Evolutionary conservation across 2,113 vertebrate genomes (phyloP).

Genomic region (Bubo scandiacus): DNA sequence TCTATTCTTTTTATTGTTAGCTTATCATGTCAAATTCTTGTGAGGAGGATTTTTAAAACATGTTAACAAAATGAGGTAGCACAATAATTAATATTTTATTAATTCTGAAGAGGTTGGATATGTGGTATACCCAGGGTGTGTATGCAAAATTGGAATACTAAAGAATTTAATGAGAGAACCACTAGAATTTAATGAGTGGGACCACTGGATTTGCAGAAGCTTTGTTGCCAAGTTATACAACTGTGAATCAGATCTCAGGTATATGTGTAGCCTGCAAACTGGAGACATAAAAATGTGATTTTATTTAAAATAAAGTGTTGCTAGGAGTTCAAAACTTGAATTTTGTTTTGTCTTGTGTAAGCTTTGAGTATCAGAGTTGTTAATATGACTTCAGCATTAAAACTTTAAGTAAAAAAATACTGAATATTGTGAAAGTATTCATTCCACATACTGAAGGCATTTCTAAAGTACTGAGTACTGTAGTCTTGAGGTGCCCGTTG

Average conservation of each 20-base stretch:
- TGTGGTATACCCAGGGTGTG: not conserved
- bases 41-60: not conserved
- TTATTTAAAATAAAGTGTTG: not conserved
- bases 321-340: not conserved
- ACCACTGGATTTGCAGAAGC: not conserved
- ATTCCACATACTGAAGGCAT: not conserved
- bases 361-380: not conserved
- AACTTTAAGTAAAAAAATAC: not conserved
- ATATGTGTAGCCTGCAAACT: not conserved
- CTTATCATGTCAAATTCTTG: not conserved
- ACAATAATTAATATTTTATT: not conserved
- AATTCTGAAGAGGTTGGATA: not conserved
- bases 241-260: not conserved
- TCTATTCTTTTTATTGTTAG: not conserved
- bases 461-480: not conserved
- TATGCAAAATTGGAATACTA: not conserved
- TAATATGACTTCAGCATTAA: not conserved
- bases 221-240: not conserved
- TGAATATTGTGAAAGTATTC: not conserved
- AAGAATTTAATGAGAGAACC: not conserved
- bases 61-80: not conserved
- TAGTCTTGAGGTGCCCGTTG: not conserved
- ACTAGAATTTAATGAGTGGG: not conserved
- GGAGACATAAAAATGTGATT: not conserved
- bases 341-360: not conserved